A percentile compares a stretch with the other conserved stretches of the same genome.
These are phyloP conservation scores for Zonotrichia leucophrys DNA, from an alignment of 2,113 vertebrate genomes.

Conservation along the genomic window DNA sequence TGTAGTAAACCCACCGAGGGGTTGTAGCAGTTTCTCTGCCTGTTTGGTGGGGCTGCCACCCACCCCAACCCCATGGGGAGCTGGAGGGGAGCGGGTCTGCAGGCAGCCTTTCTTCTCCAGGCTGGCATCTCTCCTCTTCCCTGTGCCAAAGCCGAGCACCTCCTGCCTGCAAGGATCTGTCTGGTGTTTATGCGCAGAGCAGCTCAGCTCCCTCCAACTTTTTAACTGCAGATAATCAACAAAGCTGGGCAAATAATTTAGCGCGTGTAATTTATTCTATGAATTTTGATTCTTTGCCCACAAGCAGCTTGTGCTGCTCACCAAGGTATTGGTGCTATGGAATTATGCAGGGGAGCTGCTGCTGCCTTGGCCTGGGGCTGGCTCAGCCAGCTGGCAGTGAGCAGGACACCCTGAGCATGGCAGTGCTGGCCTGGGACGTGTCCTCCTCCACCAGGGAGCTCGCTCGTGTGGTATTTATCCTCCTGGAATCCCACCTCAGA, in stretches of 20 bases:
- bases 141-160: neutral
- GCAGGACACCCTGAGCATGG: neutral
- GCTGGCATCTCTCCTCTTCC: neutral
- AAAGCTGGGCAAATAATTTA: slow-evolving; percentile 49
- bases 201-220: slow-evolving; percentile 37
- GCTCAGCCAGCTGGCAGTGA: neutral
- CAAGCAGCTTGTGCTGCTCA: slow-evolving; percentile 39
- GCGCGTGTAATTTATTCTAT: slow-evolving; percentile 36
- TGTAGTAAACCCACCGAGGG: neutral
- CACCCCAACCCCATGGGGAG: fast-evolving
- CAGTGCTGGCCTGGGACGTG: neutral
- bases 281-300: slow-evolving; percentile 56
- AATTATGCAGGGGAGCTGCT: neutral
- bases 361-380: neutral
- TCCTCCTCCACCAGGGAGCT: neutral
- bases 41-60: neutral
- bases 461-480: fast-evolving
- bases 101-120: neutral
- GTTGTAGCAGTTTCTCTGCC: neutral
- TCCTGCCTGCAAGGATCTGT: neutral
- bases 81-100: fast-evolving
- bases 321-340: neutral
- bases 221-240: slow-evolving; percentile 47
- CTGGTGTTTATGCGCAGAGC: neutral
- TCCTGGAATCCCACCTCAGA: fast-evolving